Evolutionary conservation across 2,888 invertebrate genomes (phyloP), one percentile per base, ranked within the genome.

Genomic region (Neoscelio sp.): DNA sequence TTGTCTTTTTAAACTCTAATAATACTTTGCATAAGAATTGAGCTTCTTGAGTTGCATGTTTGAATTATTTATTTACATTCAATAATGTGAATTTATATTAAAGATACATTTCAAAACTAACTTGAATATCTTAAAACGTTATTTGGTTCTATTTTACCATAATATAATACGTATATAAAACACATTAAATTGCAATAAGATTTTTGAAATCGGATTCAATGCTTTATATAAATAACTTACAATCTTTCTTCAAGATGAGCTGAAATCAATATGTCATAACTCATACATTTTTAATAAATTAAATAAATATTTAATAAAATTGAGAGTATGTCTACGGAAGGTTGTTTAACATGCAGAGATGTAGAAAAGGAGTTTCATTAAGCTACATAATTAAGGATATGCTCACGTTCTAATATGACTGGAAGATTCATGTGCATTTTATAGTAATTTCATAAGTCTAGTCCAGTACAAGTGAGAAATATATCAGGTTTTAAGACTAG

Each of bases 1-100:
- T 6, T 35, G 44, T 52, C 40, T 30, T 35, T 58, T 52, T 12
- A 8, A 52, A 58, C 3, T 50, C 10, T 7, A 67, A 54, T 68
- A 75, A 46, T 26, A 50, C 7, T 40, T 74, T 42, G 33, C 56
- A 42, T 56, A 65, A 70, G n/a, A n/a, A n/a, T n/a, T n/a, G n/a
- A n/a, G n/a, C n/a, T n/a, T n/a, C n/a, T n/a, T n/a, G n/a, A n/a
- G n/a, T n/a, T n/a, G n/a, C 23, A 40, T 1, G 8, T 5, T 23
- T 1, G n/a, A 56, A 10, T 38, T 17, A 20, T 44, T 54, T 52
- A 40, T 26, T 35, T 23, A 10, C 33, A 33, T 10, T 6, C 12
- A 33, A 12, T 33, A 33, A 33, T 33, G 33, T 33, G 33, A 5
- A 33, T 33, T 5, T 33, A n/a, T n/a, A n/a, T n/a, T n/a, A n/a